Evolutionary conservation across 2,797 vertebrate species (phyloP).

Genomic region (Alosa sapidissima): DNA sequence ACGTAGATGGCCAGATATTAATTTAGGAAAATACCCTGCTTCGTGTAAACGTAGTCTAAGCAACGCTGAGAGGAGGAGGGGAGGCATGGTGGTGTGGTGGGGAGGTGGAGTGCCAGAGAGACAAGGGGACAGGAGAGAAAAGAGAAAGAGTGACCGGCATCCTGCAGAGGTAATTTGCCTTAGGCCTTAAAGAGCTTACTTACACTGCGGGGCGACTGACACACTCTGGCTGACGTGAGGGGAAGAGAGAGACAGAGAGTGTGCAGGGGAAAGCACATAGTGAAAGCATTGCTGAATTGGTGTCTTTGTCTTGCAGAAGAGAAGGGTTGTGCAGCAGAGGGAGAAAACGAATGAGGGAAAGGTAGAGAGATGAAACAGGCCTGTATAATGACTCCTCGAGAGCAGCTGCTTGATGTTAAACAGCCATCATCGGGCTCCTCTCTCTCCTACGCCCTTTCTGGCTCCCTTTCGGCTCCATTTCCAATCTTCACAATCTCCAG

Average conservation of each 20-base stretch:
- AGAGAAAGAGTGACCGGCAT: constrained; percentile 50
- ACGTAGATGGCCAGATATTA: too few relatives aligned
- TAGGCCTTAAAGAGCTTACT: constrained; percentile 66
- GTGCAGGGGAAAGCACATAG: constrained; percentile 54
- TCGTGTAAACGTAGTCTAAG: too few relatives aligned
- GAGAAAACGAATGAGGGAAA: constrained; percentile 45
- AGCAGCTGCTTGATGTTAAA: constrained; percentile 20
- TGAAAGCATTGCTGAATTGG: constrained; percentile 39
- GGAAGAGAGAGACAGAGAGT: constrained; percentile 21
- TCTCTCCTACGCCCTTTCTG: background rate
- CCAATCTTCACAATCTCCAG: background rate
- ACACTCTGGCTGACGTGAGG: constrained; percentile 54
- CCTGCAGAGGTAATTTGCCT: constrained; percentile 69
- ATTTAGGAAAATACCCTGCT: too few relatives aligned
- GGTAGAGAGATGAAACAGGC: constrained; percentile 1
- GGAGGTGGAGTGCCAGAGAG: background rate
- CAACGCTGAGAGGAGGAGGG: constrained; percentile 37
- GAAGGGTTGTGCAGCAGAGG: constrained; percentile 51
- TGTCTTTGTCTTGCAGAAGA: background rate
- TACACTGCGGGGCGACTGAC: constrained; percentile 58
- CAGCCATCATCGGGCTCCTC: background rate
- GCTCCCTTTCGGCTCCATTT: background rate
- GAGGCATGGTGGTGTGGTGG: constrained; percentile 23
- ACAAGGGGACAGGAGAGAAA: constrained; percentile 6
- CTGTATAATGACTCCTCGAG: constrained; percentile 17